phyloP scores from a whole-genome alignment of 2,888 invertebrate genomes.

The Ectemnius continuus region DNA sequence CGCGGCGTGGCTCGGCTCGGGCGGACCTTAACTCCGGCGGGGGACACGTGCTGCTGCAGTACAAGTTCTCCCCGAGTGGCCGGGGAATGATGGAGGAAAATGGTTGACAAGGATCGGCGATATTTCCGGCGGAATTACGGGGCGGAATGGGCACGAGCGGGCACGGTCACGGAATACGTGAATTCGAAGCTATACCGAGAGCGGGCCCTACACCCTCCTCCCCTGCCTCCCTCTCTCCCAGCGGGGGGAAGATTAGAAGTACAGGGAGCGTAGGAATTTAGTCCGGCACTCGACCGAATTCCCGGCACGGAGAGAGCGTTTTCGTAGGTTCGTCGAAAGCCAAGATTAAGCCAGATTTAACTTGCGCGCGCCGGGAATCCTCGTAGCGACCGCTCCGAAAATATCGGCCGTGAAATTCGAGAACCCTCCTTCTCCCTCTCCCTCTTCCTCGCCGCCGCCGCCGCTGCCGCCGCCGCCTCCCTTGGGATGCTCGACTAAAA shows the following conservation, averaged over 20 bases:
- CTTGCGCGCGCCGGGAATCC: slow-evolving; percentile 35
- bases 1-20: too few relatives aligned
- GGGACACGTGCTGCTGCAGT: neutral
- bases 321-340: slow-evolving; percentile 47
- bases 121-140: neutral
- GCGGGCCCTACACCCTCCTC: too few relatives aligned
- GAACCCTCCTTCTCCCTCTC: neutral
- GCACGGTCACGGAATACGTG: too few relatives aligned
- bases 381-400: slow-evolving; percentile 26
- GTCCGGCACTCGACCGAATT: slow-evolving; percentile 48
- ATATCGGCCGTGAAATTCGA: slow-evolving; percentile 47
- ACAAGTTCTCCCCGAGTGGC: neutral
- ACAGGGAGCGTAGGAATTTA: slow-evolving; percentile 43
- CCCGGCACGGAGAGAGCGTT: slow-evolving; percentile 35
- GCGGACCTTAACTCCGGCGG: neutral
- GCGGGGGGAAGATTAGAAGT: slow-evolving; percentile 30
- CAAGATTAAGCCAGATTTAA: slow-evolving; percentile 52
- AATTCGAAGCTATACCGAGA: too few relatives aligned
- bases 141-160: too few relatives aligned
- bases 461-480: too few relatives aligned
- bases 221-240: too few relatives aligned
- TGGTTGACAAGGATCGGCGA: slow-evolving; percentile 8
- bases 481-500: neutral
- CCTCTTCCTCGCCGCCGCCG: too few relatives aligned
- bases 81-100: neutral